Evolutionary conservation across 2,113 vertebrate genomes (phyloP).

Genomic region (Chroicocephalus ridibundus): DNA sequence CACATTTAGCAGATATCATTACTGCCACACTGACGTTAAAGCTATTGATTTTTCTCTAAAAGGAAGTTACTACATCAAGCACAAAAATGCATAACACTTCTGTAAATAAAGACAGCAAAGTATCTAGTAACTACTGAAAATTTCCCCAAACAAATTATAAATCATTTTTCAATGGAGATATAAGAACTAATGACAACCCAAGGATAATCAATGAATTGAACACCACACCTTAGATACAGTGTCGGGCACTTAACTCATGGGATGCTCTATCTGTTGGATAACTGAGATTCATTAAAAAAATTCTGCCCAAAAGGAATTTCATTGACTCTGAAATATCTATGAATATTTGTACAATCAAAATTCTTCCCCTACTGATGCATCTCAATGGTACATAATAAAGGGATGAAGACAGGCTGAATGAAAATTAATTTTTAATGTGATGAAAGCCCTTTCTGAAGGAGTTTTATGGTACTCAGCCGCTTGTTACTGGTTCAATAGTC

Average conservation of each 20-base stretch:
- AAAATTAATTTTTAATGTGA: background rate
- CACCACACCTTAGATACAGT: background rate
- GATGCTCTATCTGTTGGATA: background rate
- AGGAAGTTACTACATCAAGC: background rate
- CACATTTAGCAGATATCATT: background rate
- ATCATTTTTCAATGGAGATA: background rate
- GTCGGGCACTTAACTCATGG: background rate
- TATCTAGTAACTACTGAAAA: background rate
- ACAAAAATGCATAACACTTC: background rate
- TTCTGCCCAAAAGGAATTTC: background rate
- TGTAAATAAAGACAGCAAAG: background rate
- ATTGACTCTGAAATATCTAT: background rate
- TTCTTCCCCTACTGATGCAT: background rate
- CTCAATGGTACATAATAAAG: background rate
- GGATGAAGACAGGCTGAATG: background rate
- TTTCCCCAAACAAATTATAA: background rate
- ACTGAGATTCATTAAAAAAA: background rate
- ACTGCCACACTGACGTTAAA: background rate
- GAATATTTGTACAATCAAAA: background rate
- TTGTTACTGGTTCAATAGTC: background rate
- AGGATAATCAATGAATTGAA: background rate
- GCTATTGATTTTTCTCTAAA: background rate
- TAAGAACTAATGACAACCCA: background rate
- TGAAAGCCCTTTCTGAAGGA: background rate
- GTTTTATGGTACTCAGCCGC: background rate